A percentile compares a stretch with the other conserved stretches of the same genome.
phyloP scores from a whole-genome alignment of 1,140 invertebrate genomes.

The Prorops nasuta region DNA sequence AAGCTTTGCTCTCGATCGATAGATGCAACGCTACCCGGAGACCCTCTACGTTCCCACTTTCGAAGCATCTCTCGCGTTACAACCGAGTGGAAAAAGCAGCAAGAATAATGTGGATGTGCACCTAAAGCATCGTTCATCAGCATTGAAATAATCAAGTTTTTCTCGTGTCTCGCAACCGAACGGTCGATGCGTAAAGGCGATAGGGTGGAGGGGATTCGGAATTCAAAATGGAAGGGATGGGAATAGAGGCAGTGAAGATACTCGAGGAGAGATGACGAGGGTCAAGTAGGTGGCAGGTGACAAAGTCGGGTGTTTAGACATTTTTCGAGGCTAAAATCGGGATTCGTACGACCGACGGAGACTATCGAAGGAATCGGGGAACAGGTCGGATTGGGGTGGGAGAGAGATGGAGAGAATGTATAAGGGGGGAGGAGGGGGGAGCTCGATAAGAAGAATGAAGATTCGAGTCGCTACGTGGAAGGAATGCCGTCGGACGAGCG shows the following conservation, averaged over 20 bases:
- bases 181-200: no score
- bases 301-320: conserved; percentile 44
- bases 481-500: conserved; percentile 58
- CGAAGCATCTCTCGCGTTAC: no score
- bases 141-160: no score
- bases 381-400: conserved; percentile 10
- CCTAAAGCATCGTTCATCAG: no score
- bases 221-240: conserved; percentile 1
- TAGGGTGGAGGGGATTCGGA: conserved; percentile 7
- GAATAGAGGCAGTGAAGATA: not conserved
- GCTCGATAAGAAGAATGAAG: conserved; percentile 45
- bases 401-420: conserved; percentile 16
- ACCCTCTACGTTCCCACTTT: no score
- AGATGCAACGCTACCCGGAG: no score
- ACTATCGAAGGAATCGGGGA: no score
- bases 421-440: conserved; percentile 34
- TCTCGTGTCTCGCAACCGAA: no score
- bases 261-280: not conserved
- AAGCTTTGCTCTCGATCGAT: no score
- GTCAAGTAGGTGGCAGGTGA: conserved; percentile 40
- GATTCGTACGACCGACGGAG: conserved; percentile 13
- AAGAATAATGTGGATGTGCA: no score
- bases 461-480: conserved; percentile 35
- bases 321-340: conserved; percentile 35
- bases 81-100: no score